These are phyloP conservation scores for Antheraea yamamai DNA, from an alignment of 2,888 invertebrate genomes.

Conservation along the genomic window DNA sequence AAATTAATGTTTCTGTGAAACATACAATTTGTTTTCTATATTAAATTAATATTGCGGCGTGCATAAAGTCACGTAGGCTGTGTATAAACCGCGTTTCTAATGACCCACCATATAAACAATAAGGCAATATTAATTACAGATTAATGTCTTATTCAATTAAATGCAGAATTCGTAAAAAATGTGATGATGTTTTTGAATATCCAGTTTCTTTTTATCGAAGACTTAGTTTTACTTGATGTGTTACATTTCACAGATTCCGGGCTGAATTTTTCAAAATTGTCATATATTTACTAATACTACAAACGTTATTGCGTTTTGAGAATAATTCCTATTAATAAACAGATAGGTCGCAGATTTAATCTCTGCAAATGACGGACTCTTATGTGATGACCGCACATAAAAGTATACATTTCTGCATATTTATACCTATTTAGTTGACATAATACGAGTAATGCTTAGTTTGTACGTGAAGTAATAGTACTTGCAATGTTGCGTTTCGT, in stretches of 20 bases:
- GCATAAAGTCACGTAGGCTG: constrained; percentile 55
- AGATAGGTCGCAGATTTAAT: too few relatives aligned
- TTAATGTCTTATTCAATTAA: not conserved
- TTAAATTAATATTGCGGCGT: constrained; percentile 36
- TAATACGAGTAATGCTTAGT: too few relatives aligned
- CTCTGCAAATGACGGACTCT: too few relatives aligned
- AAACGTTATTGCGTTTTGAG: too few relatives aligned
- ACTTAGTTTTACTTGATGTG: not conserved
- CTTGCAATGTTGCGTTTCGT: too few relatives aligned
- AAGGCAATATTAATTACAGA: not conserved
- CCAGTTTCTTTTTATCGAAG: not conserved
- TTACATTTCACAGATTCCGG: not conserved
- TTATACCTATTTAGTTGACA: too few relatives aligned
- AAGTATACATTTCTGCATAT: too few relatives aligned
- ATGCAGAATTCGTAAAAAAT: not conserved
- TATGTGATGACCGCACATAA: too few relatives aligned
- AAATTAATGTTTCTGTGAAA: constrained; percentile 50
- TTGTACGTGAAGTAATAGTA: too few relatives aligned
- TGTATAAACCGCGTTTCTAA: constrained; percentile 21
- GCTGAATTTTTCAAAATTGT: not conserved
- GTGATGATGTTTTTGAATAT: not conserved
- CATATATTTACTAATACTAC: too few relatives aligned
- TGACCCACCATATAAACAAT: constrained; percentile 10
- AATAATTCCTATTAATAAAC: too few relatives aligned
- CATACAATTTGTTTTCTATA: constrained; percentile 64